Evolutionary conservation across 2,797 vertebrate species (phyloP), one percentile per base, ranked within the genome.

Genomic region (Trichosurus vulpecula): DNA sequence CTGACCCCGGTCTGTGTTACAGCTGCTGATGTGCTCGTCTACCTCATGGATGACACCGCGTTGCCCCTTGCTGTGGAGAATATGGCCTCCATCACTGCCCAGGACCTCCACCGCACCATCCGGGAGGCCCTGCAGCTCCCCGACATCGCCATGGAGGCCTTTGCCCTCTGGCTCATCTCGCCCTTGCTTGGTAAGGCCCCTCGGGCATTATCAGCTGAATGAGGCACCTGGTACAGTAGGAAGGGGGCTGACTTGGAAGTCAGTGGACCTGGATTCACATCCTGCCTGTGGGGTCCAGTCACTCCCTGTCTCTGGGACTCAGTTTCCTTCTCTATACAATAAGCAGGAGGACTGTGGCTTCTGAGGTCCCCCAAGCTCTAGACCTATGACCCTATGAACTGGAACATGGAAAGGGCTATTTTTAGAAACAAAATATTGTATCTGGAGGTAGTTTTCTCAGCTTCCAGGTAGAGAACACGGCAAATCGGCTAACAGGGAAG

Each of bases 81-180:
- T 55, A 98, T 99, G 4, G 96, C 99, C 0, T 98, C 98, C 0
- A 95, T 99, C 94, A 99, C 97, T 0, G 99, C 99, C 6, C 99
- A 99, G 53, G 99, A 99, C 97, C 97, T 99, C 93, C 98, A 99
- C 61, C 99, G 99, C 0, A 98, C 97, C 14, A 98, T 99, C 93
- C 99, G 99, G 0, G 99, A 99, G 22, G 98, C 98, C 92, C 99
- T 99, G 92, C 98, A 98, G 94, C 98, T 99, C 96, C 99, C 99
- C 0, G 99, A 99, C 9, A 92, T 98, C 0, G 98, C 98, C n/a
- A 98, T 98, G 94, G 99, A 99, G 1, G 98, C 96, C 87, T 99
- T 99, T 8, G 98, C 99, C 1, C 98, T 99, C 89, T 99, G 99
- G 99, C 99, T 99, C 1, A 98, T 98, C 94, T 99, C 99, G 8